phyloP scores from a whole-genome alignment of 2,888 invertebrate genomes.

The Trypoxylon attenuatum region DNA sequence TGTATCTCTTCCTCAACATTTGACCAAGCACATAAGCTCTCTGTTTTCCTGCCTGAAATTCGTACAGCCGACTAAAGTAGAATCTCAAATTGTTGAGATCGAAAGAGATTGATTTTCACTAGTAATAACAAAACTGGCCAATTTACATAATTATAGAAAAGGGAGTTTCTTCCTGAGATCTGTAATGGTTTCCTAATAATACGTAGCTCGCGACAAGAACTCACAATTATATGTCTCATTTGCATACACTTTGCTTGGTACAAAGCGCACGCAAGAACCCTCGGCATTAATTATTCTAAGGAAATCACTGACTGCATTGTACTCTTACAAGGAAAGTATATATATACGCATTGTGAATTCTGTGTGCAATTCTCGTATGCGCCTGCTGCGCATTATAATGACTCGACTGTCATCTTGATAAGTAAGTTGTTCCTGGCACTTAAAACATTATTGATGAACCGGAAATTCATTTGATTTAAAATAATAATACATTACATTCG shows the following conservation, averaged over 20 bases:
- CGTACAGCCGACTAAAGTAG: neutral
- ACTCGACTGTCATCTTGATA: conserved; percentile 29
- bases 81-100: no score
- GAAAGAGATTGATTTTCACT: no score
- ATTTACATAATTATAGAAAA: no score
- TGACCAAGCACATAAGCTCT: conserved; percentile 40
- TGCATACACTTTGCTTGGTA: neutral
- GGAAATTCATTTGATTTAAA: no score
- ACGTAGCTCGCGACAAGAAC: neutral
- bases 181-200: no score
- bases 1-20: conserved; percentile 24
- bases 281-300: conserved; percentile 27
- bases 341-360: conserved; percentile 23
- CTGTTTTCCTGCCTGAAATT: conserved; percentile 35
- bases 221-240: neutral
- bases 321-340: conserved; percentile 6
- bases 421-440: conserved; percentile 28
- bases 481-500: no score
- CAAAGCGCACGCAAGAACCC: neutral
- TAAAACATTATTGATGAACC: conserved; percentile 23
- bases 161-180: no score
- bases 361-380: neutral
- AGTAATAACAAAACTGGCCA: no score
- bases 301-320: conserved; percentile 14
- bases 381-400: neutral